These are phyloP conservation scores for Tadarida brasiliensis DNA, from an alignment of 2,797 vertebrate species.

Conservation along the genomic window DNA sequence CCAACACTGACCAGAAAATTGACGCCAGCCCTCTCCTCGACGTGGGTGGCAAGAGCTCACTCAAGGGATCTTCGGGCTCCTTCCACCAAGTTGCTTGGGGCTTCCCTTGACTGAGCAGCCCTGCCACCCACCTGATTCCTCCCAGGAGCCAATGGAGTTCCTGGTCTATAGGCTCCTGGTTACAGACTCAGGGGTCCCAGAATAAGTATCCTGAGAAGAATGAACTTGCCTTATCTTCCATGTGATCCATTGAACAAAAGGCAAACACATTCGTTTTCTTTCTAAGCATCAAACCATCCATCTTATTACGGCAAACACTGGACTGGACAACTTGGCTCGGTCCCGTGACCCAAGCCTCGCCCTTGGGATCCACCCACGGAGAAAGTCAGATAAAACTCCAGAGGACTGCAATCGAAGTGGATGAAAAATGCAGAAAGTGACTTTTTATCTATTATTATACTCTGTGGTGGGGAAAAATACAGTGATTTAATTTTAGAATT, in stretches of 20 bases:
- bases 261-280: background rate
- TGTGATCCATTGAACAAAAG: background rate
- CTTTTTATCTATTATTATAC: background rate
- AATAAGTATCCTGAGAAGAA: background rate
- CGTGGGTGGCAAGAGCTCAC: background rate
- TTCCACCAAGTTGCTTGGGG: background rate
- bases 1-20: background rate
- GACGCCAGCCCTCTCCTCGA: background rate
- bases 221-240: background rate
- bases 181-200: background rate
- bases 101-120: background rate
- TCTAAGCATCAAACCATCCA: background rate
- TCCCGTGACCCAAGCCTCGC: background rate
- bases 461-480: background rate
- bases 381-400: slow-evolving; percentile 12
- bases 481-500: slow-evolving; percentile 53
- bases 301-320: background rate
- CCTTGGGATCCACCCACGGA: background rate
- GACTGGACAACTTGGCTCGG: slow-evolving; percentile 5
- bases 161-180: background rate
- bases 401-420: slow-evolving; percentile 3
- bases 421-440: slow-evolving; percentile 50
- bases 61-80: background rate
- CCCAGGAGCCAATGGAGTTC: background rate
- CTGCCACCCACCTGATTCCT: background rate